A percentile compares a stretch with the other conserved stretches of the same genome.
These are phyloP conservation scores for Apis dorsata DNA, from an alignment of 1,140 invertebrate species.

Conservation along the genomic window DNA sequence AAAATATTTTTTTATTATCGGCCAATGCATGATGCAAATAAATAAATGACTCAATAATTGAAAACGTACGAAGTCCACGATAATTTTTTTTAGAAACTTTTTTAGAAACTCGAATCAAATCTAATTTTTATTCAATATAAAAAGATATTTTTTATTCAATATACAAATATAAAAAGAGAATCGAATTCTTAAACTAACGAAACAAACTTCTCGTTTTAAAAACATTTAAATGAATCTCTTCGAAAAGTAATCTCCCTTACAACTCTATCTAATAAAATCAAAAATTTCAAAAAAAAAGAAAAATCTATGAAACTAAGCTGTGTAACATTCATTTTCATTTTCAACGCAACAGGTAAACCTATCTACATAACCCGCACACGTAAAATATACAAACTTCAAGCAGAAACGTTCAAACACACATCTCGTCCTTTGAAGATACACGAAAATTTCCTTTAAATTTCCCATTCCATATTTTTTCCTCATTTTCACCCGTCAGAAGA, in stretches of 20 bases:
- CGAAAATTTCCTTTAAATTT: background rate
- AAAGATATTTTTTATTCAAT: too few relatives aligned
- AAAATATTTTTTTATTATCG: constrained; percentile 16
- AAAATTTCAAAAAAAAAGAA: too few relatives aligned
- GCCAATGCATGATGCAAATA: background rate
- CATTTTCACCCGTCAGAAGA: background rate
- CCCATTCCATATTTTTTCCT: background rate
- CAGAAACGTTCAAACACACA: background rate
- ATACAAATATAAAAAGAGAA: too few relatives aligned
- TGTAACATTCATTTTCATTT: too few relatives aligned
- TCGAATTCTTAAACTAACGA: too few relatives aligned
- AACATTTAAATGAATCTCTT: too few relatives aligned
- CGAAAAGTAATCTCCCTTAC: too few relatives aligned
- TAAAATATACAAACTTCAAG: background rate
- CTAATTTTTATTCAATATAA: too few relatives aligned
- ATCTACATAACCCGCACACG: background rate
- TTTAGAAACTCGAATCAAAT: too few relatives aligned
- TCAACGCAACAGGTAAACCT: background rate
- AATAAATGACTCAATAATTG: constrained; percentile 11
- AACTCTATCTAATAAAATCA: too few relatives aligned
- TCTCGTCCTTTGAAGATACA: background rate
- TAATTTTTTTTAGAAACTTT: background rate
- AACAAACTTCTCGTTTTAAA: too few relatives aligned
- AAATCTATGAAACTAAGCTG: too few relatives aligned
- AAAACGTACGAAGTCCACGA: constrained; percentile 21